Evolutionary conservation across 2,797 vertebrate genomes (phyloP).

Genomic region (Scolopax rusticola): DNA sequence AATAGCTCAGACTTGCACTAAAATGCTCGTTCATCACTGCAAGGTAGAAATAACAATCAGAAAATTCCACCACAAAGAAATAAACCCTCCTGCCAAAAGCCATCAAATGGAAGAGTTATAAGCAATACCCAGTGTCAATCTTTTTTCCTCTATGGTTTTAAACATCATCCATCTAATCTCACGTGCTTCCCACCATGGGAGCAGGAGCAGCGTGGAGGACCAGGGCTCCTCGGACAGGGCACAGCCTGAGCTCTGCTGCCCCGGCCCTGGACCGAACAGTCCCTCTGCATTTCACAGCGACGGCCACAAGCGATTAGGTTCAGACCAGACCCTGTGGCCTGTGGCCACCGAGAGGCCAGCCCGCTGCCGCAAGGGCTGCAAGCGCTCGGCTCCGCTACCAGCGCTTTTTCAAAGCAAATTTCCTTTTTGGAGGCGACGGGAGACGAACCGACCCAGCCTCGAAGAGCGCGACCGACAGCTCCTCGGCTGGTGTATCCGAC

Average conservation of each 20-base stretch:
- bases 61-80: neutral
- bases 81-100: neutral
- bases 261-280: neutral
- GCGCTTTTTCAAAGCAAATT: neutral
- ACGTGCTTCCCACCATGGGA: accelerated
- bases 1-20: neutral
- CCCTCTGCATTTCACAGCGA: neutral
- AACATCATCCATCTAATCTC: neutral
- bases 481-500: accelerated
- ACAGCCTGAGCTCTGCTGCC: neutral
- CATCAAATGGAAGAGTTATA: neutral
- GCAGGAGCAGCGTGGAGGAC: too few relatives aligned
- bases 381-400: neutral
- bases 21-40: neutral
- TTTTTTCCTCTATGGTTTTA: neutral
- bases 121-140: accelerated
- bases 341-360: neutral
- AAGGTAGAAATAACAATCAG: neutral
- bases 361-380: neutral
- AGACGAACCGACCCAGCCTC: neutral
- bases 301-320: neutral
- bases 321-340: neutral
- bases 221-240: accelerated
- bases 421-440: neutral
- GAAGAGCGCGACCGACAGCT: neutral